Conservation (phyloP, 2,888 invertebrate genomes). For the Drosophila greeni region DNA sequence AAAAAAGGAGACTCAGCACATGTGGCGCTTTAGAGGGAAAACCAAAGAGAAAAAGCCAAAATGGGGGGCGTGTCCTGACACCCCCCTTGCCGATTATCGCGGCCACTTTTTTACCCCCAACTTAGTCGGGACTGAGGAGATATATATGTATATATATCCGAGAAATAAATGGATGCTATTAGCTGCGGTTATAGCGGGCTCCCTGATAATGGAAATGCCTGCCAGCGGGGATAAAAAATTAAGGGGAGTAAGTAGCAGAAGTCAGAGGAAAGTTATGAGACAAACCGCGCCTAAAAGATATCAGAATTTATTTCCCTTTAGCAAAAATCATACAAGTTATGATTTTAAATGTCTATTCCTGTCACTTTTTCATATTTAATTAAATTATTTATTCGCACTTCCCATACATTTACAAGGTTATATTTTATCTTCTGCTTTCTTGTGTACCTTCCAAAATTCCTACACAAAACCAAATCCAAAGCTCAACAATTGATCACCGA, state of each 20-base stretch:
- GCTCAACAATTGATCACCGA: slow-evolving; percentile 9
- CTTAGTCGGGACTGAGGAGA: slow-evolving; percentile 6
- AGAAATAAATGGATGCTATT: slow-evolving; percentile 36
- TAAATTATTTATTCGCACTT: neutral
- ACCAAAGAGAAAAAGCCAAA: slow-evolving; percentile 15
- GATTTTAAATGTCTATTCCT: too few species aligned
- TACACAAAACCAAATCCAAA: slow-evolving; percentile 3
- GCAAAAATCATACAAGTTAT: neutral
- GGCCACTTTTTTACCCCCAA: slow-evolving; percentile 24
- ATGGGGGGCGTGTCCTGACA: slow-evolving; percentile 6
- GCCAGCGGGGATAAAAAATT: slow-evolving; percentile 9
- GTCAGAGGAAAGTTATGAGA: slow-evolving; percentile 6
- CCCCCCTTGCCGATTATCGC: slow-evolving; percentile 31
- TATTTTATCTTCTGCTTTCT: neutral
- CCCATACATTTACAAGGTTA: too few species aligned
- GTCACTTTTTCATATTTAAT: neutral
- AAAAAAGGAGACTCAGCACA: slow-evolving; percentile 34
- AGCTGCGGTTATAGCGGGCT: slow-evolving; percentile 38
- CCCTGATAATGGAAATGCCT: slow-evolving; percentile 27
- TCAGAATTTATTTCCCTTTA: slow-evolving; percentile 6
- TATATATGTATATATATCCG: neutral
- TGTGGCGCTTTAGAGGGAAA: slow-evolving; percentile 33
- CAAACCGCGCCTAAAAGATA: neutral
- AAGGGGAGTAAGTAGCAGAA: neutral
- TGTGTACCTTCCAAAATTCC: neutral